Base-by-base conservation (phyloP, 2,797 vertebrate genomes). In the Aplochiton taeniatus region DNA sequence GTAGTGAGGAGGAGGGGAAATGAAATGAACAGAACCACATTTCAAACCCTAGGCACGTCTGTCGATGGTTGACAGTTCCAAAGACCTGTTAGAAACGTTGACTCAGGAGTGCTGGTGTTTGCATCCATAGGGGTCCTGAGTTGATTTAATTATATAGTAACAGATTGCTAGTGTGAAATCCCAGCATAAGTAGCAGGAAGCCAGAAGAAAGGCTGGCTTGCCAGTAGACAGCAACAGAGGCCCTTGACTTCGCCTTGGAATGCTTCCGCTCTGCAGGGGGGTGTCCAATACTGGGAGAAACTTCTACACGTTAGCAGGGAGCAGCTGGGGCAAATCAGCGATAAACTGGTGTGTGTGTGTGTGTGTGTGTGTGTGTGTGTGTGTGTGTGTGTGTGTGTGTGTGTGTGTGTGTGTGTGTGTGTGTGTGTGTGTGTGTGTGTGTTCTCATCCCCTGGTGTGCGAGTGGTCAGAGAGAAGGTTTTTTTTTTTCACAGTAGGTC, bases 401-500 rank as follows among this genome's bases (percentile, higher is more conserved):
- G 12, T 62, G 52, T 56, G n/a, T 19, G 66, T 50, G 65, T 45
- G 45, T 58, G 48, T 65, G 63, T 65, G 61, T 31, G 58, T 58
- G 42, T 49, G 46, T 58, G 55, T 58, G 64, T 51, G 31, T 31
- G 4, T 12, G 19, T 50, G 31, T 10, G 50, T 49, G 11, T 49
- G 11, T 49, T 51, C 50, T 52, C 50, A 52, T 18, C 50, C 31
- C 31, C 31, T 31, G 6, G 31, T 31, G 31, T 31, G 31, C n/a
- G 51, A 4, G 4, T 12, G 42, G 20, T 70, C 58, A 57, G 58
- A 64, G 58, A 45, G 74, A 20, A 66, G 70, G 70, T 66, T 60
- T 59, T 54, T 48, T 56, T 72, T 65, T 64, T n/a, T 80, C 75
- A 68, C 67, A 70, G 54, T 20, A 65, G 44, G 54, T 66, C 50